Evolutionary conservation across 2,888 invertebrate species (phyloP), one percentile per base, ranked within the genome.

Genomic region (Nysson spinosus): DNA sequence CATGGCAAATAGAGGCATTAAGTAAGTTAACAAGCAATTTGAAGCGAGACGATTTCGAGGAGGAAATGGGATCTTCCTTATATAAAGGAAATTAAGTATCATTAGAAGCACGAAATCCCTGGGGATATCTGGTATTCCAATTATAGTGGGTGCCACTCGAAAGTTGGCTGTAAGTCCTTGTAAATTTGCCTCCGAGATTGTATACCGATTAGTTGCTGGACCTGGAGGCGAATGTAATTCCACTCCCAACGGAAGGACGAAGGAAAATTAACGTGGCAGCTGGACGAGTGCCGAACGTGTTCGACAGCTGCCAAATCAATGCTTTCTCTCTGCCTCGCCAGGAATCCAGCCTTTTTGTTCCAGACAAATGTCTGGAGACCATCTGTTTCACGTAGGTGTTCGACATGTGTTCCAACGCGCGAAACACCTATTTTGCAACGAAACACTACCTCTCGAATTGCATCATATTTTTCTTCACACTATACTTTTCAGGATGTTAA

Each of bases 281-380:
- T 76, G 75, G 71, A 74, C 77, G 69, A 72, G 68, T 60, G 61
- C 66, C 64, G 75, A 81, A 81, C 81, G 76, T 79, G 82, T 80
- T 79, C 81, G 82, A 81, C 84, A 84, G 83, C 82, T 83, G 83
- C 79, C 78, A 77, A 82, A 83, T 81, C 81, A 75, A 71, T 72
- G 77, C 62, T 30, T 28, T 12, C n/a, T 37, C 11, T 49, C 4
- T 17, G 11, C 19, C 14, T 28, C 11, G 34, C 40, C 6, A 20
- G 14, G 52, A 34, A 20, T 30, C 69, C 54, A 34, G 34, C 57
- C 28, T 54, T 55, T 39, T 42, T 44, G 20, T 30, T 40, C 54
- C 39, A 17, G 44, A 42, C 57, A 42, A 62, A 69, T 72, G 64
- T 72, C 77, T 73, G 72, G 51, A 50, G 46, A 49, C 63, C 77